Evolutionary conservation across 2,113 vertebrate species (phyloP).

Genomic region (Phalacrocorax brasilianus): DNA sequence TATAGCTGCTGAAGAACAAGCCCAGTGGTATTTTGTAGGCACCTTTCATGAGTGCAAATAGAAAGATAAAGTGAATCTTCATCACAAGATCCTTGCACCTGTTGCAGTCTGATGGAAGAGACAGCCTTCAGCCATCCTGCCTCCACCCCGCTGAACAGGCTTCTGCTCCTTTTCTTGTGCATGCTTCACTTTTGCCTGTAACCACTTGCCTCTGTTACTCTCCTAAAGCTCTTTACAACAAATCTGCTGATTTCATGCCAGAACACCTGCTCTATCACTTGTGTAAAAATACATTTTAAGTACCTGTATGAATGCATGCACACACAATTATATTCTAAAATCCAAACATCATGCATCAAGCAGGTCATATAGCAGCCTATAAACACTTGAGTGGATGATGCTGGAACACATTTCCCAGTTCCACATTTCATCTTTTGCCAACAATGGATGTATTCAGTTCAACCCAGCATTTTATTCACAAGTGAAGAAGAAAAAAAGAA

Average conservation of each 20-base stretch:
- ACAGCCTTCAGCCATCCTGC: neutral
- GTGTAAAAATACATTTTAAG: neutral
- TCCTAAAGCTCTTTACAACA: neutral
- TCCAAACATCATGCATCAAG: neutral
- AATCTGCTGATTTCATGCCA: neutral
- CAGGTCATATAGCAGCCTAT: neutral
- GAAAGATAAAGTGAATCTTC: neutral
- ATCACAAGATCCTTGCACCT: neutral
- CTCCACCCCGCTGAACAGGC: rapidly evolving
- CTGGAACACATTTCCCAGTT: neutral
- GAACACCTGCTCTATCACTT: neutral
- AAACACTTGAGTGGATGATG: neutral
- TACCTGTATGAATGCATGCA: neutral
- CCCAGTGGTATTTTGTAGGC: rapidly evolving
- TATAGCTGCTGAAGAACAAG: neutral
- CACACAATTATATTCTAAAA: neutral
- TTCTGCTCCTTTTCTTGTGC: neutral
- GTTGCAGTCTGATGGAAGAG: neutral
- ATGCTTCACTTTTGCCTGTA: too few relatives aligned
- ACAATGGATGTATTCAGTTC: neutral
- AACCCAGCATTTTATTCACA: neutral
- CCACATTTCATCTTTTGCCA: neutral
- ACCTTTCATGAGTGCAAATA: neutral
- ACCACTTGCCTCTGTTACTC: neutral
- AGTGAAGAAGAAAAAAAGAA: neutral